These are phyloP conservation scores for Ciconia nigra DNA, from an alignment of 2,797 vertebrate species.

Conservation along the genomic window DNA sequence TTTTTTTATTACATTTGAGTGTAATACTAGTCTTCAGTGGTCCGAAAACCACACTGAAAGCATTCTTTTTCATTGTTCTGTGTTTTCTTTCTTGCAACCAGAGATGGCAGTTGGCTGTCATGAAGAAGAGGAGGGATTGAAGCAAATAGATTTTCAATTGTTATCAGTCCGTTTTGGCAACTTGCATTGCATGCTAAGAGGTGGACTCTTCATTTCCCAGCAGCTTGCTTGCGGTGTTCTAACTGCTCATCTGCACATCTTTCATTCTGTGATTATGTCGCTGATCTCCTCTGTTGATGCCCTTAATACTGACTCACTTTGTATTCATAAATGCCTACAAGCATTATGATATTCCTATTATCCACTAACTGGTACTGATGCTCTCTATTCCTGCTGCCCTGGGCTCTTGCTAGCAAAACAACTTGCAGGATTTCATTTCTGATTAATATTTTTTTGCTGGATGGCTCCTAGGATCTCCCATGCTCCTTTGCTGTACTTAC, in stretches of 20 bases:
- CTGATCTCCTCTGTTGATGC: background rate
- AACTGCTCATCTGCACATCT: background rate
- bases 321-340: background rate
- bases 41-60: background rate
- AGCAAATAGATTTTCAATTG: background rate
- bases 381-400: background rate
- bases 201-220: background rate
- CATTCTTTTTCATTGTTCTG: background rate
- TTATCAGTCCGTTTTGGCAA: background rate
- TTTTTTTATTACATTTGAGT: background rate
- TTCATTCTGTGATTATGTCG: background rate
- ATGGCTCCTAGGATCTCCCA: background rate
- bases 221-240: background rate
- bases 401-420: background rate
- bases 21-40: background rate
- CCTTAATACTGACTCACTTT: background rate
- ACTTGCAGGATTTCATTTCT: background rate
- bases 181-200: background rate
- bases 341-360: slow-evolving; percentile 12
- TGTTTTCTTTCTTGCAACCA: background rate
- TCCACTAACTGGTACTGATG: background rate
- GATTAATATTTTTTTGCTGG: background rate
- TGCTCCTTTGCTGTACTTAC: background rate
- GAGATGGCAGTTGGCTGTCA: background rate
- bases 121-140: background rate